These are phyloP conservation scores for Anagrus nilaparvatae DNA, from an alignment of 1,140 invertebrate genomes.

Conservation along the genomic window DNA sequence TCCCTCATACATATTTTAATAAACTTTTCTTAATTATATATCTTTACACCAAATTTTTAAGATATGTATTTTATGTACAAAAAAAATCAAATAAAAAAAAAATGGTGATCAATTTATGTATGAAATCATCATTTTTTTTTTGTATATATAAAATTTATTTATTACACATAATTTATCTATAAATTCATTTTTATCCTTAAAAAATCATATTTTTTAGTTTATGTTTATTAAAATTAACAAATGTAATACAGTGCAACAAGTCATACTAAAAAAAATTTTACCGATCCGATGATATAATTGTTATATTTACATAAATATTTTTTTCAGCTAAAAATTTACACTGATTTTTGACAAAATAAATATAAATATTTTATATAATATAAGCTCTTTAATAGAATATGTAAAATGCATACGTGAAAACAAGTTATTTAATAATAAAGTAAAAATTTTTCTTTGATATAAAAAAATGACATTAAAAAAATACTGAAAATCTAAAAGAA, in stretches of 20 bases:
- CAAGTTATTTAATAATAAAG: slow-evolving; percentile 1
- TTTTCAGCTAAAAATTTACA: too few species aligned
- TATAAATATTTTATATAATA: too few species aligned
- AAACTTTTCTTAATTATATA: too few species aligned
- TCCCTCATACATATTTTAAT: too few species aligned
- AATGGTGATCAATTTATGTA: slow-evolving; percentile 16
- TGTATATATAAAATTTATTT: slow-evolving; percentile 7
- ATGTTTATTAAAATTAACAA: neutral
- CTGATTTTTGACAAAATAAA: too few species aligned
- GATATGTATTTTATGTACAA: slow-evolving; percentile 42
- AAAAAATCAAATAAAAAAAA: slow-evolving; percentile 24
- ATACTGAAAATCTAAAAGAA: slow-evolving; percentile 1
- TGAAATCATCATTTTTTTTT: slow-evolving; percentile 3
- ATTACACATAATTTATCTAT: neutral
- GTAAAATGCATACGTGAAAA: slow-evolving; percentile 8
- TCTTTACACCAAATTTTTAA: slow-evolving; percentile 30
- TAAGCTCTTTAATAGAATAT: too few species aligned
- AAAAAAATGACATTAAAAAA: slow-evolving; percentile 7
- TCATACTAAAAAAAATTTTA: too few species aligned
- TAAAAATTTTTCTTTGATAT: neutral
- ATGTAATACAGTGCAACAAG: too few species aligned
- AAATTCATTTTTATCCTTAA: neutral
- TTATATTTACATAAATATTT: too few species aligned
- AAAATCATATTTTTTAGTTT: neutral
- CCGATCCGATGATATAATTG: too few species aligned